phyloP scores from a whole-genome alignment of 2,113 vertebrate species.

The Oxygymnocypris stewartii region DNA sequence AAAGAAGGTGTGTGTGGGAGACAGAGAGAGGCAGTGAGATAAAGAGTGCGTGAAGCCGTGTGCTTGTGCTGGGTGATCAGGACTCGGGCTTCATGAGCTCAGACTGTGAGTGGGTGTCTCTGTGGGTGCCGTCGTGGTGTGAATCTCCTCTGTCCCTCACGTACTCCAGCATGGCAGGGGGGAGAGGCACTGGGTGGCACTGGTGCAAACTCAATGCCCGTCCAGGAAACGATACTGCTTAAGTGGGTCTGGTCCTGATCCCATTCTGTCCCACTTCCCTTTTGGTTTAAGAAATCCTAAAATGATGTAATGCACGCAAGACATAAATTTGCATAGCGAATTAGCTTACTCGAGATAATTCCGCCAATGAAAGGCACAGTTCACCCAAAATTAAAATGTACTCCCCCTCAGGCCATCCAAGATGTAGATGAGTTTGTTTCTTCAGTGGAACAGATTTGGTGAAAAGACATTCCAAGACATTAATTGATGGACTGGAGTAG shows the following conservation, averaged over 20 bases:
- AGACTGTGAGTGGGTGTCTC: conserved; percentile 63
- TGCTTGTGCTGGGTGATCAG: conserved; percentile 44
- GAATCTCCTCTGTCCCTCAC: conserved; percentile 43
- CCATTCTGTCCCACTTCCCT: not conserved
- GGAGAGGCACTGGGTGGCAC: conserved; percentile 49
- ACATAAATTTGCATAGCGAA: not conserved
- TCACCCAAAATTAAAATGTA: not conserved
- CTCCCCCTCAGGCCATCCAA: not conserved
- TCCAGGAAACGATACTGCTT: conserved; percentile 22
- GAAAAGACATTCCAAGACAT: not conserved
- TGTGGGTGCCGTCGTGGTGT: conserved; percentile 57
- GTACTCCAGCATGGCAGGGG: conserved; percentile 32
- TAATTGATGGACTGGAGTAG: not conserved
- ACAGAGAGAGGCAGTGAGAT: conserved; percentile 50
- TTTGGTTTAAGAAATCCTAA: not conserved
- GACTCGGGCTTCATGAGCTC: conserved; percentile 55
- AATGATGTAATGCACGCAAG: not conserved
- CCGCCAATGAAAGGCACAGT: not conserved
- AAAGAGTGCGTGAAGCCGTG: conserved; percentile 52
- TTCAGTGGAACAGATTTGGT: not conserved
- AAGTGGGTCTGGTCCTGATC: not conserved
- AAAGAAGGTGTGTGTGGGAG: conserved; percentile 9
- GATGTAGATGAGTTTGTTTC: not conserved
- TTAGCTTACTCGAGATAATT: not conserved
- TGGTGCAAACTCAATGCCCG: not conserved